Base-by-base conservation (phyloP, 2,888 invertebrate genomes). In the Cantharis rustica region DNA sequence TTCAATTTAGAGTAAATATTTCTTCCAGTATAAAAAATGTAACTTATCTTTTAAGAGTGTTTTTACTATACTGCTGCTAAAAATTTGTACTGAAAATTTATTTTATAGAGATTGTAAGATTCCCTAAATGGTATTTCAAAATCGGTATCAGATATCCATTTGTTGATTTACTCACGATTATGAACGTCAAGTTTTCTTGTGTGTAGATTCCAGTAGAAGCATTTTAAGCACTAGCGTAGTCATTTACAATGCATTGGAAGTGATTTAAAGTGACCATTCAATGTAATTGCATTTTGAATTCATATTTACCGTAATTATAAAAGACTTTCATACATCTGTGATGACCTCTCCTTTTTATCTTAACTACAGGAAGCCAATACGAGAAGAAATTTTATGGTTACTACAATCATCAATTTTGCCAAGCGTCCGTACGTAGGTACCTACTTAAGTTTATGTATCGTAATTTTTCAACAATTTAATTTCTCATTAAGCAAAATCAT, bases 251-350 rank as follows among this genome's bases (percentile, higher is more conserved):
- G 78, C 72, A 75, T 75, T 69, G 72, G 71, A 66, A 76, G 73
- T 81, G 81, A 81, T 80, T 81, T 82, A 82, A 79, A 73, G 72
- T 76, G 71, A 75, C 76, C 81, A 80, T 82, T 81, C 78, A 81
- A 80, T 79, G 76, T 82, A 81, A 82, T 82, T 79, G 80, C 81
- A 79, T 77, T 77, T 82, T 80, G 79, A 80, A 81, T 81, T 82
- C 82, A 80, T 81, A 81, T 81, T 81, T 80, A 81, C 77, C 69
- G 79, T 79, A 80, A 81, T 66, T 66, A 20, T 16, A 20, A 66
- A 66, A 66, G 16, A 13, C 16, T 66, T 66, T 66, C n/a, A 63
- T 16, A 16, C 16, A 17, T n/a, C 64, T n/a, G 64, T 17, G 64
- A 66, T 66, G 64, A 20, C 64, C 64, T 47, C 47, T 47, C 7